phyloP scores from a whole-genome alignment of 2,888 invertebrate genomes.

The Coecobrya sp. region DNA sequence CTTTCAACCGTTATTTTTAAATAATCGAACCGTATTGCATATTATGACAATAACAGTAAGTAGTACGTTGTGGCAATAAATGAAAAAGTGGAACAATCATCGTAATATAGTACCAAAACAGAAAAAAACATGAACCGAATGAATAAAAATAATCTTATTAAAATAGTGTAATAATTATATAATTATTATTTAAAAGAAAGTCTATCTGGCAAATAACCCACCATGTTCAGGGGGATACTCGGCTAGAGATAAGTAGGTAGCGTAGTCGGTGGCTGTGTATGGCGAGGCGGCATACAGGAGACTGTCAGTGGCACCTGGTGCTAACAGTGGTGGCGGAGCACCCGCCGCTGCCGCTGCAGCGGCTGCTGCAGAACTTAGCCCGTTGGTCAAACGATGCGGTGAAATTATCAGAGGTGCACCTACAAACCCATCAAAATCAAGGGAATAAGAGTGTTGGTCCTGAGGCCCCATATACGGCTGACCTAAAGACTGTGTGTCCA shows the following conservation, averaged over 20 bases:
- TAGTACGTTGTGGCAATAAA: constrained; percentile 26
- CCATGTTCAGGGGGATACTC: constrained; percentile 86
- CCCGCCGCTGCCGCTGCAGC: constrained; percentile 90
- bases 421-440: constrained; percentile 86
- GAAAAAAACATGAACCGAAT: constrained; percentile 57
- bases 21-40: background rate
- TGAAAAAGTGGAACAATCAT: constrained; percentile 53
- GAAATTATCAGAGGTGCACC: constrained; percentile 98
- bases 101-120: constrained; percentile 35
- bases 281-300: constrained; percentile 93
- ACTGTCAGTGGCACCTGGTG: constrained; percentile 92
- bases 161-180: constrained; percentile 68
- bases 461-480: constrained; percentile 83
- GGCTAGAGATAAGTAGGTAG: constrained; percentile 95
- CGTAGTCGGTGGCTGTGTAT: constrained; percentile 92
- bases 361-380: constrained; percentile 90
- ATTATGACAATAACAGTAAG: constrained; percentile 16
- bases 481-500: constrained; percentile 85
- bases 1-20: background rate
- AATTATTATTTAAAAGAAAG: constrained; percentile 73
- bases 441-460: constrained; percentile 83
- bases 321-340: constrained; percentile 90
- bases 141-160: constrained; percentile 51
- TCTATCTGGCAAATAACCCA: constrained; percentile 86
- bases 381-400: constrained; percentile 89